A percentile compares a stretch with the other conserved stretches of the same genome.
Conservation (phyloP, 2,797 vertebrate species). For the Argentina silus region DNA sequence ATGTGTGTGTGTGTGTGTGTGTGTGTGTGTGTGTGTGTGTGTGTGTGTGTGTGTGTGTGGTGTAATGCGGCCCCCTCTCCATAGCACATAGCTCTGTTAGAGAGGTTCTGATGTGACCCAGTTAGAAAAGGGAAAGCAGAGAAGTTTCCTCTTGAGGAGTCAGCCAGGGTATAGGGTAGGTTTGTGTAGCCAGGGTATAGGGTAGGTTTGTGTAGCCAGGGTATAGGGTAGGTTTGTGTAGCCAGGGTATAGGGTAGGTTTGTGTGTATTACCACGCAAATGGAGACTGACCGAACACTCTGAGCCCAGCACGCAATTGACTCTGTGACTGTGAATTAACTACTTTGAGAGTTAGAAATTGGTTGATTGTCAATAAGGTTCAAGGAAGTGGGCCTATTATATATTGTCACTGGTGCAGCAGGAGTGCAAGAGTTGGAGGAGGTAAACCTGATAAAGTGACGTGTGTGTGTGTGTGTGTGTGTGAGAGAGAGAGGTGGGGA, state of each 20-base stretch:
- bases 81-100: too few species aligned
- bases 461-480: slow-evolving; percentile 1
- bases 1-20: too few species aligned
- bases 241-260: not conserved
- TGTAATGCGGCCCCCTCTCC: too few species aligned
- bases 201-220: not conserved
- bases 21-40: too few species aligned
- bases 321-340: not conserved
- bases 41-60: too few species aligned
- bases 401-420: not conserved
- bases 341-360: too few species aligned
- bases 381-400: not conserved
- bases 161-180: not conserved
- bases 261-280: not conserved
- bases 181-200: not conserved
- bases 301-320: not conserved
- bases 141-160: not conserved
- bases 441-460: not conserved
- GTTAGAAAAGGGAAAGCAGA: not conserved
- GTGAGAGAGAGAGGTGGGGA: not conserved
- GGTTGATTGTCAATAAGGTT: too few species aligned
- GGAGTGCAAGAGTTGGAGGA: not conserved
- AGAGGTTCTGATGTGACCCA: not conserved
- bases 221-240: not conserved
- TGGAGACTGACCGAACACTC: not conserved